These are phyloP conservation scores for Chrysolina oricalcia DNA, from an alignment of 2,888 invertebrate genomes.

Conservation along the genomic window DNA sequence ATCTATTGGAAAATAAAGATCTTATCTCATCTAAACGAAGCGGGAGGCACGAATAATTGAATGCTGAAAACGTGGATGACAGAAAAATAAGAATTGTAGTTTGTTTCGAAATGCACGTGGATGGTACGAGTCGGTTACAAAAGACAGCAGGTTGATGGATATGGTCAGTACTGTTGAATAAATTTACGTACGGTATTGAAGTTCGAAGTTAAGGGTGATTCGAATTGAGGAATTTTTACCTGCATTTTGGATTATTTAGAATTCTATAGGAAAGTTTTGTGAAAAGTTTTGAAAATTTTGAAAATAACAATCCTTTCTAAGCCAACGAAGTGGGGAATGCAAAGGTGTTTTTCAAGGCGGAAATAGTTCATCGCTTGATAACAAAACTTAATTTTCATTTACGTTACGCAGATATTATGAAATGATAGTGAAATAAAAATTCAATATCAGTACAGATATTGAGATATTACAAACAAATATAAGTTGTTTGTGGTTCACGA, in stretches of 20 bases:
- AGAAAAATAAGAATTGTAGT: no score
- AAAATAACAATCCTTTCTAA: conserved; percentile 45
- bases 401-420: no score
- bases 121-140: conserved; percentile 30
- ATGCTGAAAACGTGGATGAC: no score
- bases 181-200: conserved; percentile 36
- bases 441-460: no score
- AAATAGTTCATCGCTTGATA: no score
- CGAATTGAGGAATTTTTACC: conserved; percentile 51
- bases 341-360: neutral
- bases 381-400: no score
- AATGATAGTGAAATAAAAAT: no score
- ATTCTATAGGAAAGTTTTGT: conserved; percentile 43
- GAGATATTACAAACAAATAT: no score
- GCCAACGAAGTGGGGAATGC: neutral
- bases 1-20: no score
- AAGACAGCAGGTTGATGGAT: conserved; percentile 52
- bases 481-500: no score
- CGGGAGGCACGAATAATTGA: no score
- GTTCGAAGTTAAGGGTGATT: conserved; percentile 37
- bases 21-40: no score
- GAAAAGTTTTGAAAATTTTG: conserved; percentile 44
- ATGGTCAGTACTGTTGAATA: conserved; percentile 55
- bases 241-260: conserved; percentile 36
- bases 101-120: conserved; percentile 49